These are phyloP conservation scores for Ostrea denselamellosa DNA, from an alignment of 1,140 invertebrate species.

Conservation along the genomic window DNA sequence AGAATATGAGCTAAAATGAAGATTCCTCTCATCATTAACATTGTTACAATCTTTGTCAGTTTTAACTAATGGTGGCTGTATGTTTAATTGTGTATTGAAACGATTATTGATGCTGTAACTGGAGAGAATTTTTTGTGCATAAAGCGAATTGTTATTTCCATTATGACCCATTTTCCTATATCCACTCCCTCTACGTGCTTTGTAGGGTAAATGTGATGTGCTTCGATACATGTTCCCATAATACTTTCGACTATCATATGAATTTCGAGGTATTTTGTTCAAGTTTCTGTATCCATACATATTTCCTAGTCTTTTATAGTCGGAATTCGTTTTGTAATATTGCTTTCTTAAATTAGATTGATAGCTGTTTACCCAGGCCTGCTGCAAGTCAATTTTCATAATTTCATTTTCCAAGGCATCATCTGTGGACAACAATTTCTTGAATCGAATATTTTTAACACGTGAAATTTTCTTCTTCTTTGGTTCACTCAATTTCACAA, in stretches of 20 bases:
- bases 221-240: background rate
- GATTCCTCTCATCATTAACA: too few relatives aligned
- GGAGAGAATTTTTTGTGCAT: background rate
- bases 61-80: too few relatives aligned
- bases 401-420: background rate
- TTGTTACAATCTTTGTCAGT: too few relatives aligned
- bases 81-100: too few relatives aligned
- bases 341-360: background rate
- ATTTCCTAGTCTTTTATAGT: background rate
- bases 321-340: background rate
- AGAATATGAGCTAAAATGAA: too few relatives aligned
- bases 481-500: background rate
- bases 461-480: background rate
- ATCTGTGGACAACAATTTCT: background rate
- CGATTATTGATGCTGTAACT: too few relatives aligned
- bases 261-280: background rate
- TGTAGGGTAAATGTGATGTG: background rate
- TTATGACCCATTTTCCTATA: background rate
- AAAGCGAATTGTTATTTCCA: background rate
- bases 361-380: constrained; percentile 3
- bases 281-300: background rate
- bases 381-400: background rate
- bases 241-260: background rate
- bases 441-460: background rate
- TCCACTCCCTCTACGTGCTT: background rate